phyloP scores from a whole-genome alignment of 2,888 invertebrate species.

The Erannis defoliaria region DNA sequence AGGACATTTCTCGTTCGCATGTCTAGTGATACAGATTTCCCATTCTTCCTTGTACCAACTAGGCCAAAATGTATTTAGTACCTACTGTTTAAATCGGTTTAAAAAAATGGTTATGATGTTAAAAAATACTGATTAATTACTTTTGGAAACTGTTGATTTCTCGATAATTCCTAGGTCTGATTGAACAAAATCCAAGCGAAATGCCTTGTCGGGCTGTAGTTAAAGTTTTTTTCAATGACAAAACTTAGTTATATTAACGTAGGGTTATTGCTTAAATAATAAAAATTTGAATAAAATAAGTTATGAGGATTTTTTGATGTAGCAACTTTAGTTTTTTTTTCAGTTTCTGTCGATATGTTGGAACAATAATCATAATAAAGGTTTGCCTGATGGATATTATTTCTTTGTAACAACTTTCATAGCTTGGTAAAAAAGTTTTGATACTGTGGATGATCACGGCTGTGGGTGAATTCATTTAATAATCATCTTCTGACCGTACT shows the following conservation, averaged over 20 bases:
- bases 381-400: background rate
- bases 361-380: background rate
- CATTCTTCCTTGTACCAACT: too few species aligned
- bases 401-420: background rate
- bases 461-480: too few species aligned
- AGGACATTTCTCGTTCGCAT: too few species aligned
- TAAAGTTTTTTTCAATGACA: slow-evolving; percentile 36
- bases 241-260: slow-evolving; percentile 18
- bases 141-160: too few species aligned
- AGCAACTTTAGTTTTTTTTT: slow-evolving; percentile 10
- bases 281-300: background rate
- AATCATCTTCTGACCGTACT: too few species aligned
- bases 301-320: slow-evolving; percentile 20
- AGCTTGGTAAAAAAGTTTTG: too few species aligned
- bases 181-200: background rate
- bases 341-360: background rate
- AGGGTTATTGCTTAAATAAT: slow-evolving; percentile 13
- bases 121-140: too few species aligned
- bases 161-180: background rate
- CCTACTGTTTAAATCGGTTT: too few species aligned
- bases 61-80: too few species aligned
- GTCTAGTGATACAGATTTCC: too few species aligned
- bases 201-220: background rate
- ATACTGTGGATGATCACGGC: too few species aligned
- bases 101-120: too few species aligned